Conservation (phyloP, 2,888 invertebrate genomes). For the Microchrysa polita region DNA sequence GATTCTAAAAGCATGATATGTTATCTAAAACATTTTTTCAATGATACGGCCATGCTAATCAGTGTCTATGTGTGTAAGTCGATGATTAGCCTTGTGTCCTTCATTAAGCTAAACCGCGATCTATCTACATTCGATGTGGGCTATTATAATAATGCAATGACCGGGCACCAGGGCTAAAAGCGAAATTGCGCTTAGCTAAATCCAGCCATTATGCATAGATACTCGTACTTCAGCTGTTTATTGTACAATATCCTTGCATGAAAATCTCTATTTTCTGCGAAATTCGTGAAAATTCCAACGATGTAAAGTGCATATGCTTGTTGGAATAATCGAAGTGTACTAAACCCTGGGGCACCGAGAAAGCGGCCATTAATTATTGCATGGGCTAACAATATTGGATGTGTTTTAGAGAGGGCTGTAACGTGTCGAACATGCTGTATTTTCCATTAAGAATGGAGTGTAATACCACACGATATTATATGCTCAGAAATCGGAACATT, state of each 20-base stretch:
- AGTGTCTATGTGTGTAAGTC: no score
- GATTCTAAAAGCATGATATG: not conserved
- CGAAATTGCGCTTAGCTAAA: not conserved
- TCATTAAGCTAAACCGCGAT: constrained; percentile 20
- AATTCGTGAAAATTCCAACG: not conserved
- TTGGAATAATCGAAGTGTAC: not conserved
- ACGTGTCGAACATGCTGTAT: no score
- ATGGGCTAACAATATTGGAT: constrained; percentile 20
- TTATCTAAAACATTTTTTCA: not conserved
- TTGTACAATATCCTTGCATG: constrained; percentile 8
- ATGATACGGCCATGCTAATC: not conserved
- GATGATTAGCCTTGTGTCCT: constrained; percentile 13
- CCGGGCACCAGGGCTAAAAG: not conserved
- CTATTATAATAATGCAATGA: not conserved
- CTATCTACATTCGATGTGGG: no score
- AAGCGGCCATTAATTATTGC: constrained; percentile 28
- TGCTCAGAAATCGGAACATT: no score
- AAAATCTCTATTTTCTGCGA: not conserved
- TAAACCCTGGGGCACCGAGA: not conserved
- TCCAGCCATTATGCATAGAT: not conserved
- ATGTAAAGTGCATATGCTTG: constrained; percentile 7
- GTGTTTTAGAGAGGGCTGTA: no score
- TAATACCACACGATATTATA: no score
- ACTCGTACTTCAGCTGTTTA: no score
- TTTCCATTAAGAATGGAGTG: no score